Conservation (phyloP, 2,888 invertebrate species). For the Troides helena region DNA sequence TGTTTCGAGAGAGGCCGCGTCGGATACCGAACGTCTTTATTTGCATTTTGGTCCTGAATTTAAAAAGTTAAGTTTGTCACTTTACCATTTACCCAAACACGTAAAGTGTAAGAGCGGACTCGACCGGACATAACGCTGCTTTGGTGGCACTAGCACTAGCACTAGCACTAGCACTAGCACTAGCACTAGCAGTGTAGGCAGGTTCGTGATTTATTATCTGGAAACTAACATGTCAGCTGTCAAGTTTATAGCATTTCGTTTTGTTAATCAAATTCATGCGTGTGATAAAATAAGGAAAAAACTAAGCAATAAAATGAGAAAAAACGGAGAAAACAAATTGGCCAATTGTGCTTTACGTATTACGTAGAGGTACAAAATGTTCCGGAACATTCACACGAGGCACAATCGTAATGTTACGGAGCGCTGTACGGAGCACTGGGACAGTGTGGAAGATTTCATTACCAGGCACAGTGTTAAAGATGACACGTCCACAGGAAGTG, state of each 20-base stretch:
- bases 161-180: no score
- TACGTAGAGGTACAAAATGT: neutral
- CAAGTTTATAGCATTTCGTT: conserved; percentile 13
- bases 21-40: conserved; percentile 50
- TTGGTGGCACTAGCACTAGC: neutral
- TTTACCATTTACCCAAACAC: conserved; percentile 33
- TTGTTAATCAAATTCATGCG: conserved; percentile 15
- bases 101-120: neutral
- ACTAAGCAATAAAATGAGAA: conserved; percentile 5
- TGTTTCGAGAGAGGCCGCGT: conserved; percentile 43
- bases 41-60: conserved; percentile 44
- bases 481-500: neutral
- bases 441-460: conserved; percentile 21
- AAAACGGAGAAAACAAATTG: neutral
- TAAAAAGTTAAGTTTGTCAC: conserved; percentile 50
- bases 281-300: conserved; percentile 10
- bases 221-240: conserved; percentile 18
- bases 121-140: neutral
- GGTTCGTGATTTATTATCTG: neutral
- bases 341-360: neutral
- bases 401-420: neutral
- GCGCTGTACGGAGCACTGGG: neutral
- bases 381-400: neutral
- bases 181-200: neutral
- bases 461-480: conserved; percentile 6